Conservation (phyloP, 2,888 invertebrate genomes). For the Portevinia maculata region DNA sequence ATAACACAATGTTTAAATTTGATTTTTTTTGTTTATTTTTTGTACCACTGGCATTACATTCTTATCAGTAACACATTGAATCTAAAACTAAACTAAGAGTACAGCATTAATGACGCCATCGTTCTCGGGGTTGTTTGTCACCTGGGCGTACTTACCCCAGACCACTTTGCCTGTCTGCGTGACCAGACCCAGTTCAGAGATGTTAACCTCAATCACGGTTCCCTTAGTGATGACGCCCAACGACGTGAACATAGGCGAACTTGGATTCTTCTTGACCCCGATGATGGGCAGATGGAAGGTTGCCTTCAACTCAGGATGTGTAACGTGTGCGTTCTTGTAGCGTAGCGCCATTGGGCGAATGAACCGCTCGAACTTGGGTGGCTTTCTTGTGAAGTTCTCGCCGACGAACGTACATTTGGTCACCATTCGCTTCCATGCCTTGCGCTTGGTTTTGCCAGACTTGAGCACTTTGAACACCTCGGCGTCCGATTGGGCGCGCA, state of each 20-base stretch:
- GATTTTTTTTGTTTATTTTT: slow-evolving; percentile 25
- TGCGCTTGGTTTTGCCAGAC: slow-evolving; percentile 95
- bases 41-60: slow-evolving; percentile 45
- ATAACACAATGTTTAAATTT: background rate
- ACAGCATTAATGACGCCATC: slow-evolving; percentile 99
- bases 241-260: slow-evolving; percentile 97
- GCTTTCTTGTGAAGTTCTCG: slow-evolving; percentile 99
- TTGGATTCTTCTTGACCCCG: slow-evolving; percentile 99
- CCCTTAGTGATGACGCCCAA: slow-evolving; percentile 99
- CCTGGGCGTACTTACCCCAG: slow-evolving; percentile 99
- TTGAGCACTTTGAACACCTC: slow-evolving; percentile 97
- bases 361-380: slow-evolving; percentile 99
- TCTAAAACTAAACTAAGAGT: slow-evolving; percentile 91
- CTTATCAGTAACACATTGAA: slow-evolving; percentile 27
- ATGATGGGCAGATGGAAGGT: slow-evolving; percentile 98
- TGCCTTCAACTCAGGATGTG: slow-evolving; percentile 99
- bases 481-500: slow-evolving; percentile 96
- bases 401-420: slow-evolving; percentile 99
- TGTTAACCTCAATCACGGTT: slow-evolving; percentile 98
- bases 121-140: slow-evolving; percentile 99
- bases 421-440: slow-evolving; percentile 99
- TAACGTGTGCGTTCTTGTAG: slow-evolving; percentile 99
- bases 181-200: slow-evolving; percentile 98
- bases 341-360: slow-evolving; percentile 98
- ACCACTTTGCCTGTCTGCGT: slow-evolving; percentile 99